phyloP scores from a whole-genome alignment of 2,888 invertebrate genomes.

The Tromatobia lineatoria region DNA sequence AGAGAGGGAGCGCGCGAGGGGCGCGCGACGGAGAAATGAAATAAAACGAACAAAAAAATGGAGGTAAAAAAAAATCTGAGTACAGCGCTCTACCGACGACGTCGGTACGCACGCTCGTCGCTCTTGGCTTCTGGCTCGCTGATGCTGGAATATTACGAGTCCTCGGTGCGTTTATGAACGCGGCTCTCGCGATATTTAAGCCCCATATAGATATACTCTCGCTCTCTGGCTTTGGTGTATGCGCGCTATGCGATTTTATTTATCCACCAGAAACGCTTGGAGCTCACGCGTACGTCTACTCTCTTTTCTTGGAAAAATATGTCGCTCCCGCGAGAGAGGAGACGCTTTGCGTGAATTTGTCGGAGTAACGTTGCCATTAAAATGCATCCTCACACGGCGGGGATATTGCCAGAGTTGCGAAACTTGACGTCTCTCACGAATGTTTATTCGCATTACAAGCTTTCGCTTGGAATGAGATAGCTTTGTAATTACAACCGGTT shows the following conservation, averaged over 20 bases:
- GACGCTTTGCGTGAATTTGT: slow-evolving; percentile 59
- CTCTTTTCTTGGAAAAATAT: slow-evolving; percentile 29
- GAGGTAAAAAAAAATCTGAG: slow-evolving; percentile 55
- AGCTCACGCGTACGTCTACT: slow-evolving; percentile 38
- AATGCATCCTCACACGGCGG: slow-evolving; percentile 25
- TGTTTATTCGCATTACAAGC: slow-evolving; percentile 38
- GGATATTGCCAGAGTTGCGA: slow-evolving; percentile 20
- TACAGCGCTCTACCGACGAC: slow-evolving; percentile 45
- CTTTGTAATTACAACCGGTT: not conserved
- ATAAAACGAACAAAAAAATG: slow-evolving; percentile 62
- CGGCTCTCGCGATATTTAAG: slow-evolving; percentile 59
- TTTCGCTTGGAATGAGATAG: not conserved
- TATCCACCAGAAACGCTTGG: slow-evolving; percentile 31
- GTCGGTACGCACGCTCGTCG: slow-evolving; percentile 55
- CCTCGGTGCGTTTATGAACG: slow-evolving; percentile 61
- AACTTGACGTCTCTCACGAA: slow-evolving; percentile 58
- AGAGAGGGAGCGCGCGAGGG: slow-evolving; percentile 35
- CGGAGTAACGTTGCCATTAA: slow-evolving; percentile 57
- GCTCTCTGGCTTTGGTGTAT: slow-evolving; percentile 13
- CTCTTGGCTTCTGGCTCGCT: slow-evolving; percentile 65
- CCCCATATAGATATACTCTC: slow-evolving; percentile 21
- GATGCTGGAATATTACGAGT: slow-evolving; percentile 65
- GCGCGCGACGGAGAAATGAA: slow-evolving; percentile 43
- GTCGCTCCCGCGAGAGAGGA: slow-evolving; percentile 45
- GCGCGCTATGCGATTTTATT: slow-evolving; percentile 49